These are phyloP conservation scores for Hypocryptadius cinnamomeus DNA, from an alignment of 2,113 vertebrate genomes.

Conservation along the genomic window DNA sequence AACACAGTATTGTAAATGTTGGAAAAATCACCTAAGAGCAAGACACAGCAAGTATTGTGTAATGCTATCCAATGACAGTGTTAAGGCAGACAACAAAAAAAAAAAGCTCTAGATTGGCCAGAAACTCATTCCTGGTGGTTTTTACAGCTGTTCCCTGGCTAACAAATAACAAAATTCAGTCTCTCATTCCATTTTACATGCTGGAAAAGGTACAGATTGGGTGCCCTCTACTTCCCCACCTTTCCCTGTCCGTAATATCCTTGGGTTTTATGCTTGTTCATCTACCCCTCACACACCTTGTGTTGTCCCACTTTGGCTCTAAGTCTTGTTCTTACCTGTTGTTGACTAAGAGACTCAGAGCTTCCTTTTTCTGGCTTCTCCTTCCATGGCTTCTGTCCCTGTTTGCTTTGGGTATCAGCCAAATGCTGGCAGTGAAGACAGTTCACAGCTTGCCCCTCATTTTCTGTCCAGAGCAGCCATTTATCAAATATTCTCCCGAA, in stretches of 20 bases:
- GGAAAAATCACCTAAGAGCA: not conserved
- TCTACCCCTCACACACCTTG: not conserved
- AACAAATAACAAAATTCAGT: not conserved
- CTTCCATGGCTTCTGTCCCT: not conserved
- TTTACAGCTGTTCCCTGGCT: conserved; percentile 8
- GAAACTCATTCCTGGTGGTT: conserved; percentile 4
- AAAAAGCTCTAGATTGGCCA: not conserved
- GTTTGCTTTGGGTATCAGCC: not conserved
- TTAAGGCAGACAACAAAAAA: not conserved
- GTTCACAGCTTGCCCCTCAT: not conserved
- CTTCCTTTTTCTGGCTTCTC: not conserved
- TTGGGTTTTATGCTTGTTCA: not conserved
- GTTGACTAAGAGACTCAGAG: not conserved
- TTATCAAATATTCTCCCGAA: not conserved
- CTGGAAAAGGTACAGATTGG: not conserved
- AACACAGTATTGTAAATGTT: not conserved
- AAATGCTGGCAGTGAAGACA: not conserved
- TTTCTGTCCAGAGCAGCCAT: not conserved
- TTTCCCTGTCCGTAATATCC: not conserved
- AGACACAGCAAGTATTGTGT: not conserved
- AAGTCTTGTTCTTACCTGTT: not conserved
- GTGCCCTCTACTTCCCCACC: not conserved
- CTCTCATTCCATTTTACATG: not conserved
- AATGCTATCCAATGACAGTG: not conserved
- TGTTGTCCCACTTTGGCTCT: not conserved